Evolutionary conservation across 2,888 invertebrate species (phyloP), one percentile per base, ranked within the genome.

Genomic region (Oligia fasciuncula): DNA sequence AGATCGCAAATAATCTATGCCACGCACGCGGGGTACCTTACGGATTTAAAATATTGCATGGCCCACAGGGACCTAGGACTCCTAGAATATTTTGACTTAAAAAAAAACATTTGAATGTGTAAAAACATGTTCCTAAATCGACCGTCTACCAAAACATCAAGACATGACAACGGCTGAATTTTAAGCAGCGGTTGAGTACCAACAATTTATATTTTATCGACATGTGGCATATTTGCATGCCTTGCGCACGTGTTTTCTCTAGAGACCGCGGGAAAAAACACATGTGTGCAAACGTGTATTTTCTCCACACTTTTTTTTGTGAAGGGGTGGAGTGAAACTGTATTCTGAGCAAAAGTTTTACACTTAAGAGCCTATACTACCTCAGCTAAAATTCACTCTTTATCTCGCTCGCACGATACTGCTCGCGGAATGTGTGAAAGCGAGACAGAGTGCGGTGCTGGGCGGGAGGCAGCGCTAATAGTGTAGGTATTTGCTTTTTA

Each of bases 191-290:
- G 13, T 29, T 5, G 54, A 69, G 63, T 46, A 75, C 73, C 66
- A 66, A 73, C 54, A 70, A 86, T 83, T 51, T 78, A 69, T 83
- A 72, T 79, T 78, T 83, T 73, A 86, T 83, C 54, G 86, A 83
- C 83, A 76, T 83, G 79, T 83, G 75, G 65, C 60, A 79, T 86
- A 86, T 84, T 84, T 86, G 73, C 84, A 86, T 86, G 72, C 29
- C 19, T 51, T 68, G 67, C 78, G 75, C 86, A 86, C 79, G 79
- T 86, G 86, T 70, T 72, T 51, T 78, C 84, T 67, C 84, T 43
- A 23, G 86, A 66, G 84, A 86, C 60, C 2, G 5, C 9, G 75
- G 46, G 62, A 57, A 85, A 69, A 76, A 75, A 54, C 76, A 77
- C 77, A 71, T 79, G 73, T 83, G 86, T 63, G 60, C 49, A 49